These are phyloP conservation scores for Onthophagus sagittarius DNA, from an alignment of 2,888 invertebrate species.

Conservation along the genomic window DNA sequence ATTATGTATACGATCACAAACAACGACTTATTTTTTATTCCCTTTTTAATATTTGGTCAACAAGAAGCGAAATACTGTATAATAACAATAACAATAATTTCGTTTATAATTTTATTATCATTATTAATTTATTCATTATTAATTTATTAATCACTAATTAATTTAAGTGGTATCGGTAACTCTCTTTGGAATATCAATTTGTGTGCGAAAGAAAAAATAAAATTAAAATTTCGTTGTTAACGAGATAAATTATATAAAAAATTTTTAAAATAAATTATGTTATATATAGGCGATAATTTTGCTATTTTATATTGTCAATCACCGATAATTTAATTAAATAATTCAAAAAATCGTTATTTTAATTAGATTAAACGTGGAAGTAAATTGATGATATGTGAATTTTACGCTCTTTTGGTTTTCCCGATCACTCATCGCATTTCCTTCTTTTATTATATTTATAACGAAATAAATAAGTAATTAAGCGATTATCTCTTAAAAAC, in stretches of 20 bases:
- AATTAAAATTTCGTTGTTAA: not conserved
- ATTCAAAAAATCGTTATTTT: no score
- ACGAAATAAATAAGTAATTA: not conserved
- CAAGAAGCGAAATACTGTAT: not conserved
- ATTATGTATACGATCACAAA: not conserved
- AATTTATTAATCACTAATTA: not conserved
- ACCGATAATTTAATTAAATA: not conserved
- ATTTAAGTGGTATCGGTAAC: not conserved
- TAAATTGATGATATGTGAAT: no score
- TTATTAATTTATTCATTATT: not conserved
- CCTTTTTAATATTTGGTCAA: not conserved
- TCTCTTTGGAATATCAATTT: not conserved
- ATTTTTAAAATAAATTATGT: not conserved
- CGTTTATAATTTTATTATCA: not conserved
- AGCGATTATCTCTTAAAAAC: not conserved
- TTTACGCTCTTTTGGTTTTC: no score
- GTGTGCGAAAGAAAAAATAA: not conserved
- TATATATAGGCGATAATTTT: not conserved
- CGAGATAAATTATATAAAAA: not conserved
- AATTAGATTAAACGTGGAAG: not conserved
- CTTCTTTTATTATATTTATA: not conserved
- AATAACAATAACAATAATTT: not conserved
- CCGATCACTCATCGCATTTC: no score
- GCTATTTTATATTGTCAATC: not conserved
- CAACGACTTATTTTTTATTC: not conserved